phyloP scores from a whole-genome alignment of 2,113 vertebrate species.

The Brevimyrus niger region DNA sequence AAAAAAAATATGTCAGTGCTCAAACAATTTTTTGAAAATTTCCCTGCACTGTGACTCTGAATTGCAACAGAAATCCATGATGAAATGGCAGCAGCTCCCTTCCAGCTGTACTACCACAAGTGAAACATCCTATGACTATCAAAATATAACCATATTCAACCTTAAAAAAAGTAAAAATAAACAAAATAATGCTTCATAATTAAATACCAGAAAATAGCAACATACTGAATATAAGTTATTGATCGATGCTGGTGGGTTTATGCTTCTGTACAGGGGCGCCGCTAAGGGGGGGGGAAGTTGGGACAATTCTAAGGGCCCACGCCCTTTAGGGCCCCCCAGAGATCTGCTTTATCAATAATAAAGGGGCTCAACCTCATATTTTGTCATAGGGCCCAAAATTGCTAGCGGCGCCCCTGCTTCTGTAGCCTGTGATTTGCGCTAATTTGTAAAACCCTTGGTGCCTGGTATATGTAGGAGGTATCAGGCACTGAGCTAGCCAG shows the following conservation, averaged over 20 bases:
- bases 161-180: neutral
- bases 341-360: no score
- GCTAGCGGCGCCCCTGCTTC: no score
- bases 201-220: neutral
- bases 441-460: neutral
- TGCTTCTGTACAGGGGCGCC: no score
- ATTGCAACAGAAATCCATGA: neutral
- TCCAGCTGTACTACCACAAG: neutral
- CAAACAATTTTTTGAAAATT: neutral
- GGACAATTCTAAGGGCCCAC: no score
- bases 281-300: no score
- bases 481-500: neutral
- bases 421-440: neutral
- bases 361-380: no score
- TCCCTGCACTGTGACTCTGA: neutral
- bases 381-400: no score
- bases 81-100: neutral
- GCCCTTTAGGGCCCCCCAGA: no score
- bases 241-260: neutral
- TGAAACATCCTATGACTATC: neutral
- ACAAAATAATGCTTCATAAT: neutral
- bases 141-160: neutral
- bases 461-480: neutral
- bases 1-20: neutral
- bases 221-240: neutral